Conservation (phyloP, 2,888 invertebrate genomes). For the Zhuqinia jingwanae region DNA sequence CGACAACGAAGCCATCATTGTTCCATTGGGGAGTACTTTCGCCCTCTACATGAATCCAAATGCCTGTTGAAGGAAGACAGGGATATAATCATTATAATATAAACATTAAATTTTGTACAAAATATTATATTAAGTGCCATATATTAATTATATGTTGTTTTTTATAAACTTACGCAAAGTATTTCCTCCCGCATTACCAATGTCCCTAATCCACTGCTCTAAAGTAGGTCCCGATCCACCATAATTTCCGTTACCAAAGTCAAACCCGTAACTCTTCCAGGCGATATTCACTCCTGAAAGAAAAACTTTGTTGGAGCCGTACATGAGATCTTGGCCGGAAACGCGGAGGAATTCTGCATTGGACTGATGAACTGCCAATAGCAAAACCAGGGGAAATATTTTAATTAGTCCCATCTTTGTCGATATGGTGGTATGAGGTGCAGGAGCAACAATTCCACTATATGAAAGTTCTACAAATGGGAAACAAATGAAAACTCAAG, state of each 20-base stretch:
- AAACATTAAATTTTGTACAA: too few species aligned
- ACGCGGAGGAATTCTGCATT: constrained; percentile 69
- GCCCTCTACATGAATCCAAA: constrained; percentile 80
- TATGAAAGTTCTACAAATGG: too few species aligned
- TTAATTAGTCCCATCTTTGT: neutral
- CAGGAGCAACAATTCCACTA: too few species aligned
- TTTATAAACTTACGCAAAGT: constrained; percentile 75
- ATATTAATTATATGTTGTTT: too few species aligned
- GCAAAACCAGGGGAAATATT: neutral
- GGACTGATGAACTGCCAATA: neutral
- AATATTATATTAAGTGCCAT: too few species aligned
- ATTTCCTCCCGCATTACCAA: constrained; percentile 79
- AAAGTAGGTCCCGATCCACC: constrained; percentile 73
- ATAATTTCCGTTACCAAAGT: constrained; percentile 80
- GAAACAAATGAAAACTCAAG: too few species aligned
- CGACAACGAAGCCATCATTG: constrained; percentile 77
- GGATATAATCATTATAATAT: too few species aligned
- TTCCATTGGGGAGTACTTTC: constrained; percentile 79
- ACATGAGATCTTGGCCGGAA: constrained; percentile 75
- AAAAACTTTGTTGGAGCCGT: constrained; percentile 79
- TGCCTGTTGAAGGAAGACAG: constrained; percentile 66
- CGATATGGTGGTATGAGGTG: too few species aligned
- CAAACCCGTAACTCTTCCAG: constrained; percentile 80
- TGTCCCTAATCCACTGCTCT: constrained; percentile 79
- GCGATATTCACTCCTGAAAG: constrained; percentile 80